Conservation (phyloP, 2,888 invertebrate genomes). For the Ophraella communa region DNA sequence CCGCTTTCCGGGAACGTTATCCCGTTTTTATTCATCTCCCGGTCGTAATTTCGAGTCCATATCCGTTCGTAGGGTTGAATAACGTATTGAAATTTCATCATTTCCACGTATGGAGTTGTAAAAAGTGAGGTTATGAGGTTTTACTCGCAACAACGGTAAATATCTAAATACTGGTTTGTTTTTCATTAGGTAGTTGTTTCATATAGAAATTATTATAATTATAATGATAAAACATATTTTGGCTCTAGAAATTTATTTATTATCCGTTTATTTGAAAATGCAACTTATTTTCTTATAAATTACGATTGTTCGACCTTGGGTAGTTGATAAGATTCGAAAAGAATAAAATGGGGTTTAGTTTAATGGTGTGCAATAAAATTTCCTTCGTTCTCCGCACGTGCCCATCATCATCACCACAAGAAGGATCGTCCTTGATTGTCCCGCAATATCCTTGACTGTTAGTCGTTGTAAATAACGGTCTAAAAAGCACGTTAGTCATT, state of each 20-base stretch:
- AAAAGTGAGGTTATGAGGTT: slow-evolving; percentile 9
- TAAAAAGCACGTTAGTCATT: slow-evolving; percentile 10
- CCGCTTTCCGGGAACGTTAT: slow-evolving; percentile 10
- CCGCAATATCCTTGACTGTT: slow-evolving; percentile 35
- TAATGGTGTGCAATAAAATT: slow-evolving; percentile 5
- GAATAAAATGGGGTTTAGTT: slow-evolving; percentile 5
- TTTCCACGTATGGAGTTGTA: neutral
- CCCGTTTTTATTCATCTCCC: slow-evolving; percentile 5
- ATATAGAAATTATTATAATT: too few relatives aligned
- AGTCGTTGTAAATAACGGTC: slow-evolving; percentile 24
- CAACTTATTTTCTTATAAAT: too few relatives aligned
- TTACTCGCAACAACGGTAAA: too few relatives aligned
- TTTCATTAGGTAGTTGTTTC: neutral
- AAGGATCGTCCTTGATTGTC: slow-evolving; percentile 27
- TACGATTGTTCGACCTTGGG: neutral
- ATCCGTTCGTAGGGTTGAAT: neutral
- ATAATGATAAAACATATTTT: too few relatives aligned
- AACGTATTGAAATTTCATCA: neutral
- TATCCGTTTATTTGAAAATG: too few relatives aligned
- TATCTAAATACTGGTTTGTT: too few relatives aligned
- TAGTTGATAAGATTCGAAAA: neutral
- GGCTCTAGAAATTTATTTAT: too few relatives aligned
- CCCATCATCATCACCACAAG: slow-evolving; percentile 9
- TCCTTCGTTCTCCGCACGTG: neutral
- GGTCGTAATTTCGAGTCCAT: neutral